These are phyloP conservation scores for Smithornis capensis DNA, from an alignment of 2,113 vertebrate species.

Conservation along the genomic window DNA sequence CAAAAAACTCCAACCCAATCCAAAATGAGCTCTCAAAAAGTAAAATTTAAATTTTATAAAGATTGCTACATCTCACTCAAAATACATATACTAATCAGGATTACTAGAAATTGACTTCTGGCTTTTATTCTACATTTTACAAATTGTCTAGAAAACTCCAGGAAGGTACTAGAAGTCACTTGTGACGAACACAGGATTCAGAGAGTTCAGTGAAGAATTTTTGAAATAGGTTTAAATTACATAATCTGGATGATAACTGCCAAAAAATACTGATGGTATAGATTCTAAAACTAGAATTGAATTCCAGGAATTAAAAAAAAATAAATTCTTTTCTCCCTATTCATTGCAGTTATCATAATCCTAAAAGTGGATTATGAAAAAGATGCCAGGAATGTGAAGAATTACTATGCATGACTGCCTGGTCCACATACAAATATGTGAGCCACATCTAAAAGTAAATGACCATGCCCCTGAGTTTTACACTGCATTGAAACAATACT, in stretches of 20 bases:
- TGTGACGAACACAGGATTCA: neutral
- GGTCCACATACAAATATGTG: conserved; percentile 19
- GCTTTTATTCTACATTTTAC: neutral
- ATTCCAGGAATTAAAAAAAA: neutral
- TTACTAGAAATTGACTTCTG: neutral
- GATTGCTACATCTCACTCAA: neutral
- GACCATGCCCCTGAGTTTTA: neutral
- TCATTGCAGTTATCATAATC: conserved; percentile 2
- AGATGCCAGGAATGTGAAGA: conserved; percentile 58
- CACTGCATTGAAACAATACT: neutral
- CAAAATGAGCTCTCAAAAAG: neutral
- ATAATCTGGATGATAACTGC: neutral
- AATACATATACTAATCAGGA: neutral
- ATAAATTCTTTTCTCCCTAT: neutral
- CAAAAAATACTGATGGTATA: neutral
- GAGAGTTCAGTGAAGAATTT: neutral
- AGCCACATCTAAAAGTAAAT: conserved; percentile 33
- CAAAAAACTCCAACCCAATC: neutral
- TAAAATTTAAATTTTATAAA: neutral
- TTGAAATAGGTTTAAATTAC: neutral
- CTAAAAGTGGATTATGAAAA: conserved; percentile 51
- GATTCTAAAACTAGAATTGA: neutral
- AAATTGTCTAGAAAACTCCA: neutral
- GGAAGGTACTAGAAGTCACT: neutral
- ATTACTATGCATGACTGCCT: conserved; percentile 53